Evolutionary conservation across 1,140 invertebrate genomes (phyloP), one percentile per base, ranked within the genome.

Genomic region (Chironomus striatipennis): DNA sequence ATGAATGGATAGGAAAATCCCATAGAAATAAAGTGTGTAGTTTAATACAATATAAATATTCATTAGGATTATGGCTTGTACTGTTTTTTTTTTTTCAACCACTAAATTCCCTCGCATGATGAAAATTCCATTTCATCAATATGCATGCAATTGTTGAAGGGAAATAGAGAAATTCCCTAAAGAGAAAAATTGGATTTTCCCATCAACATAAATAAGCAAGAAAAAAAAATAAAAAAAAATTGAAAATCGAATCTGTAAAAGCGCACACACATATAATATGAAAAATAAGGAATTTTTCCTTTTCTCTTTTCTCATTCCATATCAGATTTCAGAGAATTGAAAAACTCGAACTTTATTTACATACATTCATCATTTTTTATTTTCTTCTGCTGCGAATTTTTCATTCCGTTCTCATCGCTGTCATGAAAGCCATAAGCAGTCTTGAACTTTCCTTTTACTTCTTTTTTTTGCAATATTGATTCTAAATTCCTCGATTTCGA

Each of bases 51-150:
- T n/a, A 57, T 57, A 57, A 57, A 57, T 57, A 57, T 57, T 57
- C 47, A 57, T 57, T 57, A 57, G n/a, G 47, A 57, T 57, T 57
- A 57, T 57, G 12, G 47, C 47, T 34, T 57, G 47, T 15, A n/a
- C 47, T n/a, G 9, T n/a, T n/a, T n/a, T 57, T 57, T n/a, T 57
- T n/a, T n/a, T n/a, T 57, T 57, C 47, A 57, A 57, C 47, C 47
- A 57, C 47, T 57, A 57, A n/a, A 34, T 34, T 2, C 5, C 24
- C 24, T 34, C 47, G 47, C n/a, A 57, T 57, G 47, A 57, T 57
- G 47, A 57, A 57, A 57, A 57, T 57, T 57, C 47, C 47, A 57
- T 57, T 57, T 57, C 47, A 57, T 57, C 47, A 34, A 34, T 34
- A 34, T 34, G 24, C 24, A 57, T 57, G 47, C 5, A 15, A 57